phyloP scores from a whole-genome alignment of 1,140 invertebrate species.

The Caenorhabditis tropicalis region DNA sequence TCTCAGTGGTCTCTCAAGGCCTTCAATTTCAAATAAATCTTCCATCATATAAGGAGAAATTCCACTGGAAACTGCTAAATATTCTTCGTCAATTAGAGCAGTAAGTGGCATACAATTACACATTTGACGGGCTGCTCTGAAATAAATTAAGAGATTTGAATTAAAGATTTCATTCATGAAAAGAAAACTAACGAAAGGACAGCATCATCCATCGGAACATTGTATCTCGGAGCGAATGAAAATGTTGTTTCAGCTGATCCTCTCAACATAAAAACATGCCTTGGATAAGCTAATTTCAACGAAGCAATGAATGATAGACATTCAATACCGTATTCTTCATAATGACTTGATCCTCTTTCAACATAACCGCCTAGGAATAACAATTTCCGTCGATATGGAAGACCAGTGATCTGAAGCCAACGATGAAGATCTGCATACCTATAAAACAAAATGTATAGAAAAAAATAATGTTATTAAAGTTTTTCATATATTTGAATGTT shows the following conservation, averaged over 20 bases:
- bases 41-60: background rate
- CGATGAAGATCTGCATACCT: background rate
- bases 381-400: background rate
- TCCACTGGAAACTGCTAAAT: background rate
- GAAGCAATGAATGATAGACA: background rate
- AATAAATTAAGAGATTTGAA: too few relatives aligned
- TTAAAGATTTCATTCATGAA: too few relatives aligned
- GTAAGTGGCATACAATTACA: background rate
- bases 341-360: background rate
- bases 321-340: background rate
- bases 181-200: background rate
- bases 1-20: background rate
- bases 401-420: background rate
- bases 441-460: background rate
- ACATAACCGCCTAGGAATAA: background rate
- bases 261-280: constrained; percentile 1
- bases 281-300: background rate
- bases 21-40: background rate
- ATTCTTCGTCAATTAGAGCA: background rate
- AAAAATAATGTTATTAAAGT: too few relatives aligned
- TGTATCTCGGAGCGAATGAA: background rate
- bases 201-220: background rate
- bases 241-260: background rate
- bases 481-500: too few relatives aligned
- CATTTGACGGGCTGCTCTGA: constrained; percentile 3